These are phyloP conservation scores for Pterophyllum scalare DNA, from an alignment of 2,113 vertebrate genomes.

Conservation along the genomic window DNA sequence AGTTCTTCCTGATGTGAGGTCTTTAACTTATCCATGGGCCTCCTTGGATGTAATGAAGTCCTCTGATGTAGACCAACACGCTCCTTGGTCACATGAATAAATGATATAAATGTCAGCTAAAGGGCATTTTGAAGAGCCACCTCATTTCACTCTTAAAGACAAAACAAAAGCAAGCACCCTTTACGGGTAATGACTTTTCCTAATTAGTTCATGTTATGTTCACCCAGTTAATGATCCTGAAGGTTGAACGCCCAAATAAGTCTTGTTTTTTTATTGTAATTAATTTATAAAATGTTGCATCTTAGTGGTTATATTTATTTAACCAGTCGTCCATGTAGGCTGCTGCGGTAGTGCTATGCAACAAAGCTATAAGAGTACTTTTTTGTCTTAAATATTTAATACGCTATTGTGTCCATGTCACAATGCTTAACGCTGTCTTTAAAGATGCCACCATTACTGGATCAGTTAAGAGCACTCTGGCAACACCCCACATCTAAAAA, in stretches of 20 bases:
- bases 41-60: slow-evolving; percentile 42
- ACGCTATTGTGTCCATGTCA: not conserved
- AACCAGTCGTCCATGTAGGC: not conserved
- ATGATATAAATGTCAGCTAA: slow-evolving; percentile 59
- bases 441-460: slow-evolving; percentile 2
- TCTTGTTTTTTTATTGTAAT: not conserved
- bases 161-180: not conserved
- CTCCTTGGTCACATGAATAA: slow-evolving; percentile 56
- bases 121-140: slow-evolving; percentile 41
- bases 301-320: not conserved
- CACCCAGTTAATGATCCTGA: not conserved
- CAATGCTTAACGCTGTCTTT: not conserved
- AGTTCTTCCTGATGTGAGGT: not conserved
- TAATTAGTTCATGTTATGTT: slow-evolving; percentile 10
- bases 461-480: not conserved
- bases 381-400: slow-evolving; percentile 23
- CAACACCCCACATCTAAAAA: slow-evolving; percentile 17
- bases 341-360: not conserved
- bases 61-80: slow-evolving; percentile 50
- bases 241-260: not conserved
- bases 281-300: not conserved
- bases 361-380: not conserved
- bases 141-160: slow-evolving; percentile 15
- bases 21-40: slow-evolving; percentile 12
- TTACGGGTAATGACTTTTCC: not conserved